Base-by-base conservation (phyloP, 2,113 vertebrate species). In the Perccottus glenii region DNA sequence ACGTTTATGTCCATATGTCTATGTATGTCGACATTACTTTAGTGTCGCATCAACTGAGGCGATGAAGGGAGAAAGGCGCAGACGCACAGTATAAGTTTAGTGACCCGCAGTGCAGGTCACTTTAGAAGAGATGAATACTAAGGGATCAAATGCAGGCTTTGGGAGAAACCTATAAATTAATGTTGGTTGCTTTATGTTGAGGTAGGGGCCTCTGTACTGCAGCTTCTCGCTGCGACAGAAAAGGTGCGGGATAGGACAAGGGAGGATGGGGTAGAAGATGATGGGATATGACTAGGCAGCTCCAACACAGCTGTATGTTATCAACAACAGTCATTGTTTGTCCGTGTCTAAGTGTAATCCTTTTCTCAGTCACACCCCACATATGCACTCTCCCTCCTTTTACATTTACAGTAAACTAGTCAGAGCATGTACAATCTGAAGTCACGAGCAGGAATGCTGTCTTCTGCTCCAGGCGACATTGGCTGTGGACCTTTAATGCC, bases 181-280 rank as follows among this genome's bases (percentile, higher is more conserved):
- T 71, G 62, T 9, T 46, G 27, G 19, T 47, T 59, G 63, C 60
- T 27, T 60, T 64, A 52, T 60, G 56, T 8, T 12, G 75, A 12
- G 68, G 15, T 42, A 36, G 44, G 51, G 66, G 7, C 64, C 48
- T 44, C 69, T 80, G 70, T 70, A 60, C 40, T 77, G 73, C 77
- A 80, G 80, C 70, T 68, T 64, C 67, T 71, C 44, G 75, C 77
- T 87, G 82, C 77, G 68, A 74, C 81, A 85, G n/a, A 63, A 43
- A 55, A 46, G 44, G 49, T 61, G 15, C 3, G 62, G 67, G 63
- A 47, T 16, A 43, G 56, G 56, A 40, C 11, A 60, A 14, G 15
- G 38, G 40, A 58, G 36, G 52, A 55, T 55, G 52, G 33, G 52
- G 35, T 38, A 14, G 6, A 36, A 6, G 6, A 55, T 55, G 38